These are phyloP conservation scores for Manduca sexta DNA, from an alignment of 1,140 invertebrate genomes.

Conservation along the genomic window DNA sequence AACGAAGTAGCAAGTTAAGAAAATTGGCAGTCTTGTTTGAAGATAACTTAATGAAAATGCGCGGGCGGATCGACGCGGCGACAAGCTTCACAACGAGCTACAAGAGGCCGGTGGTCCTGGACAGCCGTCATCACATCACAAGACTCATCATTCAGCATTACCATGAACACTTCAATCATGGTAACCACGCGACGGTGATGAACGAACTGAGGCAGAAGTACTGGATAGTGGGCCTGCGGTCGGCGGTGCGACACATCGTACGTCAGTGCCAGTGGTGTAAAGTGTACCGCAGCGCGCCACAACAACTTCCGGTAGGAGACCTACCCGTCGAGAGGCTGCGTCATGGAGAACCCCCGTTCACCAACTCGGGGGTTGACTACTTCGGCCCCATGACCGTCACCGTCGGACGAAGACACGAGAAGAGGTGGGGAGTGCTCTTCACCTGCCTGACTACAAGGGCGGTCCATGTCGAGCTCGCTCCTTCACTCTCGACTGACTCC, in stretches of 20 bases:
- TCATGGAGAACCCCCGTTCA: slow-evolving; percentile 18
- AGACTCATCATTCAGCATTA: slow-evolving; percentile 3
- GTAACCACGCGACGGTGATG: slow-evolving; percentile 11
- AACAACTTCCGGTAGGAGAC: not conserved
- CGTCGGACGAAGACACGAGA: slow-evolving; percentile 29
- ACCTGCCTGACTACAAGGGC: too few relatives aligned
- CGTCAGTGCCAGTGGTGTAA: slow-evolving; percentile 2
- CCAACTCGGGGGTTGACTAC: slow-evolving; percentile 32
- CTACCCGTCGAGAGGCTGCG: slow-evolving; percentile 4
- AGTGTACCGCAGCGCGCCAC: not conserved
- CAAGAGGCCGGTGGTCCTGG: slow-evolving; percentile 3
- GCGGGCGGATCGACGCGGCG: not conserved
- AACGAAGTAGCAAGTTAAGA: not conserved
- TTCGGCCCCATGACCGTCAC: slow-evolving; percentile 34
- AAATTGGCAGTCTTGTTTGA: not conserved
- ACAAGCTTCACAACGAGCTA: not conserved
- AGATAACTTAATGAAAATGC: not conserved
- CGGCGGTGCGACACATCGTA: not conserved
- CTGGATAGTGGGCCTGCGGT: slow-evolving; percentile 8
- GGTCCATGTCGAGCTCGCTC: too few relatives aligned
- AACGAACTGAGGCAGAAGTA: slow-evolving; percentile 13
- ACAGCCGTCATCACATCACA: not conserved
- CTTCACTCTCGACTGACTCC: too few relatives aligned
- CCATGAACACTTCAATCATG: slow-evolving; percentile 10
- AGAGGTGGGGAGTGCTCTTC: slow-evolving; percentile 13